A percentile compares a stretch with the other conserved stretches of the same genome.
Evolutionary conservation across 2,113 vertebrate species (phyloP).

Genomic region (Tylochromis polylepis): DNA sequence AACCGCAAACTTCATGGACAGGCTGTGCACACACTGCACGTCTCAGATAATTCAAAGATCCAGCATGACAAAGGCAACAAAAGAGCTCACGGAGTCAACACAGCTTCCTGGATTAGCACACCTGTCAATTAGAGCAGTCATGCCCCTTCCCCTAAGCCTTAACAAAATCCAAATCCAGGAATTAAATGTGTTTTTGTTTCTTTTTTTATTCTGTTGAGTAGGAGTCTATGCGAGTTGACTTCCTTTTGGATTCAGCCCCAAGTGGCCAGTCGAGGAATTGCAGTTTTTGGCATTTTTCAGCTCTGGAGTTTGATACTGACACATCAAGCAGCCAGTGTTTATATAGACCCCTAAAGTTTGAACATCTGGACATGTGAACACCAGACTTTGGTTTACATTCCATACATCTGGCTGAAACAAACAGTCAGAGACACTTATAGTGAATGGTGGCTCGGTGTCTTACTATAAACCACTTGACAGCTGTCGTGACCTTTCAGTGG

Average conservation of each 20-base stretch:
- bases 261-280: fast-evolving
- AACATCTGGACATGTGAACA: neutral
- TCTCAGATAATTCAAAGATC: too few relatives aligned
- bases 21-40: too few relatives aligned
- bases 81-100: too few relatives aligned
- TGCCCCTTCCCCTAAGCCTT: too few relatives aligned
- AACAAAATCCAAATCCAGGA: neutral
- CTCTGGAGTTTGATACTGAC: neutral
- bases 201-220: neutral
- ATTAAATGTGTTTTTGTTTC: neutral
- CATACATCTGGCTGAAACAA: too few relatives aligned
- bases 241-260: neutral
- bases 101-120: too few relatives aligned
- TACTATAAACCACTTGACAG: neutral
- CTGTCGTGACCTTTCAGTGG: neutral
- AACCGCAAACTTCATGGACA: neutral
- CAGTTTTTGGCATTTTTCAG: neutral
- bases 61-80: too few relatives aligned
- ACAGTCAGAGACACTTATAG: neutral
- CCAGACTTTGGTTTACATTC: neutral
- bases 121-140: too few relatives aligned
- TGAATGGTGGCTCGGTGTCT: neutral
- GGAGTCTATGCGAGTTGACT: fast-evolving
- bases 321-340: neutral
- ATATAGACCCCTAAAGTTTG: neutral